Evolutionary conservation across 2,797 vertebrate species (phyloP).

Genomic region (Semaprochilodus insignis): DNA sequence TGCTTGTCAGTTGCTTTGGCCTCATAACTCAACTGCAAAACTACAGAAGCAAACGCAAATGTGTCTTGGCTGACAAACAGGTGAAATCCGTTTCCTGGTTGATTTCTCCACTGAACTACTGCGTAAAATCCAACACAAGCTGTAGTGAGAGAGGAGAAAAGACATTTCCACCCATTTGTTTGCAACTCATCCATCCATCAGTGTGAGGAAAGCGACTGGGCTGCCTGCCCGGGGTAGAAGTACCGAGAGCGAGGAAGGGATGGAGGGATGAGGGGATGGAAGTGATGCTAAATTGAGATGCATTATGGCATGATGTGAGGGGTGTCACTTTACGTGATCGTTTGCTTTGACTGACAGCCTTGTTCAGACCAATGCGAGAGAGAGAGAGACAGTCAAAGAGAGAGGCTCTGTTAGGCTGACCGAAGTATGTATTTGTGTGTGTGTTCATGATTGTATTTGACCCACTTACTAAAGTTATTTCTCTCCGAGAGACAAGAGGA

Average conservation of each 20-base stretch:
- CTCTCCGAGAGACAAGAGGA: background rate
- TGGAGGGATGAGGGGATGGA: constrained; percentile 31
- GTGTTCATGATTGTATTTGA: constrained; percentile 1
- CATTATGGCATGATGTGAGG: constrained; percentile 55
- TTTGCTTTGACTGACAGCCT: constrained; percentile 57
- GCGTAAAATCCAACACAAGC: constrained; percentile 18
- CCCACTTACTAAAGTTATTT: constrained; percentile 22
- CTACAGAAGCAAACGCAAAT: background rate
- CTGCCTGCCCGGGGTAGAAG: constrained; percentile 33
- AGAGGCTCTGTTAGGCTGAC: background rate
- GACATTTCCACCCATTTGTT: constrained; percentile 42
- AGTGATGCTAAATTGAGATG: constrained; percentile 53
- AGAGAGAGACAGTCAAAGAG: background rate
- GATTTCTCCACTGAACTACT: background rate
- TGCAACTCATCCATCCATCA: constrained; percentile 48
- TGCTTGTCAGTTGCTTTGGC: background rate
- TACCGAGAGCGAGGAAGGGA: constrained; percentile 6
- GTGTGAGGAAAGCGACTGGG: constrained; percentile 32
- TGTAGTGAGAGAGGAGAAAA: constrained; percentile 17
- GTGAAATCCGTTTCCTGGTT: too few species aligned
- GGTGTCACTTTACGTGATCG: constrained; percentile 53
- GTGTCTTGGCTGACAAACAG: background rate
- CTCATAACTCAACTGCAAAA: background rate
- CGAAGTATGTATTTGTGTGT: constrained; percentile 7
- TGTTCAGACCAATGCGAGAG: constrained; percentile 14